Evolutionary conservation across 2,797 vertebrate genomes (phyloP), one percentile per base, ranked within the genome.

Genomic region (Nannoperca australis): DNA sequence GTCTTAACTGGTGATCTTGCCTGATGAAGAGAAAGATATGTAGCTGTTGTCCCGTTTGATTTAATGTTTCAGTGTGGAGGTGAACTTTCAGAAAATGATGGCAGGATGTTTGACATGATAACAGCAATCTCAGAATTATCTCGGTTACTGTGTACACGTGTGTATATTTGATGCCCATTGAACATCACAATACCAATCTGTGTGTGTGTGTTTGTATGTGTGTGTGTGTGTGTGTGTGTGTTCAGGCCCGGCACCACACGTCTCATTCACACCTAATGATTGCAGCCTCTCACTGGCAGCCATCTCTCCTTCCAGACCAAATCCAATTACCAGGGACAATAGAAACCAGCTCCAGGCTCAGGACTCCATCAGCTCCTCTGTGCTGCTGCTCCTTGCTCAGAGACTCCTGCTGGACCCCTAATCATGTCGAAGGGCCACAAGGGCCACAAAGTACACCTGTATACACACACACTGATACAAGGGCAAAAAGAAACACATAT

Each of bases 311-410:
- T 76, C 84, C 72, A 81, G 87, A 87, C 88, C 82, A 91, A 94
- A 95, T 94, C 94, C 94, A 95, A 94, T 95, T 94, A 94, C 82
- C 10, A 20, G 34, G 70, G 84, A 95, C 94, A 95, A 94, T 94
- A 89, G 93, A 81, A 80, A 83, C 85, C 81, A 53, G 78, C 88
- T 87, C 81, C 77, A 73, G 61, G 66, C 89, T 86, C 79, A 54
- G 81, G 78, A 72, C 84, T 86, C 79, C 77, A 87, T 86, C 88
- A 83, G 84, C 85, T 88, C 79, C 85, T 81, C 73, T 55, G 77
- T 56, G 76, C 84, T 58, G 50, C 82, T 74, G 87, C 79, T 79
- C 38, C 58, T 73, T 73, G 83, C 81, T 76, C 79, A 24, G 11
- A 85, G 85, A 71, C 84, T 84, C 86, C 84, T 81, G 86, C 83